These are phyloP conservation scores for Danio rerio DNA, from an alignment of 2,113 vertebrate species.

Conservation along the genomic window DNA sequence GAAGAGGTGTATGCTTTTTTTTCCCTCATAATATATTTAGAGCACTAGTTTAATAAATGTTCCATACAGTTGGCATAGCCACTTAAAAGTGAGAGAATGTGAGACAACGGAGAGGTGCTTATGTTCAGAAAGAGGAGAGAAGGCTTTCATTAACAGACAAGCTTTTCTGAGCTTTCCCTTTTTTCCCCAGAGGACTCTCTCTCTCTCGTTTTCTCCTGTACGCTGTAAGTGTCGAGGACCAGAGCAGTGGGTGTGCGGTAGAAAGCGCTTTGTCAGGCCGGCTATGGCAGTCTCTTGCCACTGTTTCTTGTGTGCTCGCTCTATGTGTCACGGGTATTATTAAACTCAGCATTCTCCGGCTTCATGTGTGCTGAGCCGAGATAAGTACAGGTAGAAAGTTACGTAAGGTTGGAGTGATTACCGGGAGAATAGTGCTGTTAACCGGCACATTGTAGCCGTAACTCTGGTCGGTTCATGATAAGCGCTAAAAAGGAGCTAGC, in stretches of 20 bases:
- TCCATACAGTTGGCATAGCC: constrained; percentile 67
- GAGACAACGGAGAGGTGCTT: constrained; percentile 43
- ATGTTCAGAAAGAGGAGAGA: constrained; percentile 54
- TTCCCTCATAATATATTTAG: constrained; percentile 50
- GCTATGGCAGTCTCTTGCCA: constrained; percentile 49
- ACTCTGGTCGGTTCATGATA: constrained; percentile 77
- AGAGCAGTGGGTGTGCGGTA: constrained; percentile 49
- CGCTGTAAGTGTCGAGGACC: constrained; percentile 36
- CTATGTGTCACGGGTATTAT: constrained; percentile 74
- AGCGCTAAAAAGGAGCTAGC: constrained; percentile 61
- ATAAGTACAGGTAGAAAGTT: constrained; percentile 83
- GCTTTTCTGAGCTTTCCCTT: constrained; percentile 65
- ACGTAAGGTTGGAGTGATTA: constrained; percentile 78
- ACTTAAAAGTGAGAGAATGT: constrained; percentile 60
- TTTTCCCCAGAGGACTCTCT: constrained; percentile 45
- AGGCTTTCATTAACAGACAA: constrained; percentile 68
- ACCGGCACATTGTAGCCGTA: constrained; percentile 73
- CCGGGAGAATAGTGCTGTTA: constrained; percentile 70
- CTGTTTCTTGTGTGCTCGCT: constrained; percentile 62
- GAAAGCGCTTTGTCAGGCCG: constrained; percentile 57
- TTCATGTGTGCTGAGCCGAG: constrained; percentile 75
- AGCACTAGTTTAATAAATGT: constrained; percentile 63
- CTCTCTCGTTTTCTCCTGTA: constrained; percentile 46
- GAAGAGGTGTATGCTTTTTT: constrained; percentile 54
- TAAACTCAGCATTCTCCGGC: constrained; percentile 75